Base-by-base conservation (phyloP, 2,888 invertebrate species). In the Ametastegia equiseti region DNA sequence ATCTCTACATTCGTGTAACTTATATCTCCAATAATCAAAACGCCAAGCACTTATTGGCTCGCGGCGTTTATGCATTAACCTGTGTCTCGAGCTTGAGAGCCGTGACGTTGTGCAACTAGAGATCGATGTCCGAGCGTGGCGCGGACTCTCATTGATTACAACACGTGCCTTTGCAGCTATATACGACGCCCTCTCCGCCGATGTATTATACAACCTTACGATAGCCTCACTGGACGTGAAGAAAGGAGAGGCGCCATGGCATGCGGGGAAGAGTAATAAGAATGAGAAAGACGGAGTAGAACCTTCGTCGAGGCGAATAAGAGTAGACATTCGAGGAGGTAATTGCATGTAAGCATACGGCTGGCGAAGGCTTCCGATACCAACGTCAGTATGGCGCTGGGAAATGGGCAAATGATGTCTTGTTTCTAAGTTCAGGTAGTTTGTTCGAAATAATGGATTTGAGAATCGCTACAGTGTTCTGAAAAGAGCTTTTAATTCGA, bases 21-120 rank as follows among this genome's bases (percentile, higher is more conserved):
- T 5, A 27, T 13, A 75, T 75, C 75, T 54, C 36, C 54, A 54
- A 19, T 50, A 50, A 75, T 75, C 75, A 33, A 75, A 75, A 75
- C 54, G 19, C 75, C 33, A 45, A 75, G 75, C 75, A 75, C 75
- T 75, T 75, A n/a, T n/a, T 30, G 36, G 30, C 75, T 75, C n/a
- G 54, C 75, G 75, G 75, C 75, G 75, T 50, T 75, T 75, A 75
- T 75, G 75, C 75, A 75, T 75, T 75, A 75, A 75, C 75, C 75
- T 75, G 19, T 75, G 75, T 75, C n/a, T n/a, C 54, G 33, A 75
- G 50, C 54, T 75, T 75, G 75, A 75, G 36, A 54, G 54, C 75
- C 75, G 33, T 75, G 75, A 75, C 50, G 75, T 75, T 75, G 75
- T 54, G 75, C 54, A 75, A 75, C 75, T 54, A 45, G 75, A 23